These are phyloP conservation scores for Tortricodes alternella DNA, from an alignment of 2,888 invertebrate species.

Conservation along the genomic window DNA sequence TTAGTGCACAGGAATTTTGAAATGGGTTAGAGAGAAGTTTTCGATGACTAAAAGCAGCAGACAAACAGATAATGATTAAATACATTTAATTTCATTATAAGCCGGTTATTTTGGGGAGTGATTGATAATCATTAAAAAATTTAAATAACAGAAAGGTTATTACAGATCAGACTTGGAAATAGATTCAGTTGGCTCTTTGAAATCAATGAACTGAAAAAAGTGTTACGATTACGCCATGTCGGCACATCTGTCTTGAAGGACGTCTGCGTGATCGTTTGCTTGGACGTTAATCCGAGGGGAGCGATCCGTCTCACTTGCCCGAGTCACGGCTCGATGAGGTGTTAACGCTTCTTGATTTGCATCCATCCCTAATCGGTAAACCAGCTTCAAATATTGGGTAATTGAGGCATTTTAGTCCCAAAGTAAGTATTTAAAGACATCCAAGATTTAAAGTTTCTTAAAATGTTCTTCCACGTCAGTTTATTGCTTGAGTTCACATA, in stretches of 20 bases:
- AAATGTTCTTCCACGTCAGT: no score
- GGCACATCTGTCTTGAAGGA: constrained; percentile 55
- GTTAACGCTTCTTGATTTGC: constrained; percentile 54
- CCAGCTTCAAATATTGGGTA: constrained; percentile 19
- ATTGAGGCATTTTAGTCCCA: constrained; percentile 1
- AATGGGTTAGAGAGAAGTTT: constrained; percentile 9
- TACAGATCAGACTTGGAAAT: background rate
- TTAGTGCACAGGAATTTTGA: constrained; percentile 38
- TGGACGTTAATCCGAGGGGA: constrained; percentile 50
- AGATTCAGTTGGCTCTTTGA: background rate
- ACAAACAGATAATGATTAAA: constrained; percentile 6
- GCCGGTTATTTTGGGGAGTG: background rate
- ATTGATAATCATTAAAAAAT: background rate
- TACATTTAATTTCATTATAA: constrained; percentile 1
- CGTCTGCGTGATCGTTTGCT: constrained; percentile 51
- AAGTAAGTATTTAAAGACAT: no score
- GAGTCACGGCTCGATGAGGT: constrained; percentile 59
- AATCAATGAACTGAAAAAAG: background rate
- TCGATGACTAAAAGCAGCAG: constrained; percentile 16
- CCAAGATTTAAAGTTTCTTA: no score
- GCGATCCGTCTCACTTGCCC: constrained; percentile 62
- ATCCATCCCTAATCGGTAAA: constrained; percentile 46
- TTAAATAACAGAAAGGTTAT: background rate
- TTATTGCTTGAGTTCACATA: no score
- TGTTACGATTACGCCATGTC: constrained; percentile 46